Evolutionary conservation across 2,888 invertebrate genomes (phyloP).

Genomic region (Creontiades dilutus): DNA sequence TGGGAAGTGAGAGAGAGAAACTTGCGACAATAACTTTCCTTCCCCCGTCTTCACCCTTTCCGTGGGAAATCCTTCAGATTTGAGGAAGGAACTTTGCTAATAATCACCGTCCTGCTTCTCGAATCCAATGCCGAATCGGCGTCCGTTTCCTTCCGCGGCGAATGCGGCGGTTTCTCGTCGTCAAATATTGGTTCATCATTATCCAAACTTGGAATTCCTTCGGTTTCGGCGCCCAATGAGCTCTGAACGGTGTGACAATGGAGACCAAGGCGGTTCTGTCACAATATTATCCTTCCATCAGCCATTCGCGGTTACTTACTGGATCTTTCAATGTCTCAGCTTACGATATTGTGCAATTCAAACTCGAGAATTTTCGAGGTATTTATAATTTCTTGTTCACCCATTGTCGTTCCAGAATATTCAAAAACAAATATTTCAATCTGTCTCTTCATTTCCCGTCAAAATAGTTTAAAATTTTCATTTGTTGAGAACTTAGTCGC

Average conservation of each 20-base stretch:
- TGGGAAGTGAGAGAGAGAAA: not conserved
- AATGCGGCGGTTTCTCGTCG: not conserved
- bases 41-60: not conserved
- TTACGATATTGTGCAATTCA: no score
- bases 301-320: not conserved
- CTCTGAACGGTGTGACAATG: not conserved
- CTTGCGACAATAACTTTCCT: slow-evolving; percentile 32
- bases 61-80: slow-evolving; percentile 25
- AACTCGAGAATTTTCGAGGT: no score
- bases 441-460: no score
- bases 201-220: not conserved
- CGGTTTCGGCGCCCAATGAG: not conserved
- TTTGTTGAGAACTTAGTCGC: no score
- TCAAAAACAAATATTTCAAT: no score
- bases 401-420: no score
- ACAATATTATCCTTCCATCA: not conserved
- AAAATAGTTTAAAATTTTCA: no score
- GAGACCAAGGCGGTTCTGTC: not conserved
- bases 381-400: no score
- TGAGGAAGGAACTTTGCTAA: slow-evolving; percentile 31
- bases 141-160: not conserved
- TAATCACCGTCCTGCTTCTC: not conserved
- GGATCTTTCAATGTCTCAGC: no score
- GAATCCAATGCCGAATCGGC: not conserved
- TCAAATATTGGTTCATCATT: slow-evolving; percentile 20